phyloP scores from a whole-genome alignment of 2,888 invertebrate species.

The Drosophila mayaguana region DNA sequence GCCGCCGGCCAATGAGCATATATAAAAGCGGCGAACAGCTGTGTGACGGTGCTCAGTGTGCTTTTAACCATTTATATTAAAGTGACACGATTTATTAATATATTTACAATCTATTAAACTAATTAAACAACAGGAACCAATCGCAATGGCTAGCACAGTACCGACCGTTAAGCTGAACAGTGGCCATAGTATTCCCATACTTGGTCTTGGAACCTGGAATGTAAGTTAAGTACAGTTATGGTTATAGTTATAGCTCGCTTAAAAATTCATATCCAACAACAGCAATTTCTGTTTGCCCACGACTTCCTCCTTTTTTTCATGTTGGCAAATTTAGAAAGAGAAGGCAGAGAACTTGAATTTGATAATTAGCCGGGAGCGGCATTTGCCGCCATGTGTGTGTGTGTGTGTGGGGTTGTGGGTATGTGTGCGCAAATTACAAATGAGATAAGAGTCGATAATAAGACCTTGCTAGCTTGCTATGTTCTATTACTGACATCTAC shows the following conservation, averaged over 20 bases:
- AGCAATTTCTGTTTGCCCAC: slow-evolving; percentile 8
- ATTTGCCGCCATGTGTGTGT: slow-evolving; percentile 30
- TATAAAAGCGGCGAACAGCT: slow-evolving; percentile 71
- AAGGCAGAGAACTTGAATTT: slow-evolving; percentile 16
- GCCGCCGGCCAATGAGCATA: slow-evolving; percentile 23
- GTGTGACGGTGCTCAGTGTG: slow-evolving; percentile 50
- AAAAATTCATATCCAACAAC: neutral
- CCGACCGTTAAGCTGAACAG: slow-evolving; percentile 87
- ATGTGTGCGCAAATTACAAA: neutral
- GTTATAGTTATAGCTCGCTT: neutral
- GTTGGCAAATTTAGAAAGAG: slow-evolving; percentile 14
- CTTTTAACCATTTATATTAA: slow-evolving; percentile 2
- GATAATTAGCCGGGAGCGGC: slow-evolving; percentile 56
- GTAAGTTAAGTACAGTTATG: slow-evolving; percentile 85
- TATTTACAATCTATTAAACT: slow-evolving; percentile 32
- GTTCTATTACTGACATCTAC: neutral
- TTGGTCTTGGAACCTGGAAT: slow-evolving; percentile 92
- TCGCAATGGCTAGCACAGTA: slow-evolving; percentile 72
- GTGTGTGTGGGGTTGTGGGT: neutral
- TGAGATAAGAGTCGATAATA: slow-evolving; percentile 14
- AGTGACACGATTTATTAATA: neutral
- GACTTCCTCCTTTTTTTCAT: slow-evolving; percentile 2
- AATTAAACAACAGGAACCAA: neutral
- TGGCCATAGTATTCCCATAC: slow-evolving; percentile 87
- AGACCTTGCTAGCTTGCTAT: slow-evolving; percentile 4